phyloP scores from a whole-genome alignment of 2,797 vertebrate species.

The Myiotriccus ornatus region DNA sequence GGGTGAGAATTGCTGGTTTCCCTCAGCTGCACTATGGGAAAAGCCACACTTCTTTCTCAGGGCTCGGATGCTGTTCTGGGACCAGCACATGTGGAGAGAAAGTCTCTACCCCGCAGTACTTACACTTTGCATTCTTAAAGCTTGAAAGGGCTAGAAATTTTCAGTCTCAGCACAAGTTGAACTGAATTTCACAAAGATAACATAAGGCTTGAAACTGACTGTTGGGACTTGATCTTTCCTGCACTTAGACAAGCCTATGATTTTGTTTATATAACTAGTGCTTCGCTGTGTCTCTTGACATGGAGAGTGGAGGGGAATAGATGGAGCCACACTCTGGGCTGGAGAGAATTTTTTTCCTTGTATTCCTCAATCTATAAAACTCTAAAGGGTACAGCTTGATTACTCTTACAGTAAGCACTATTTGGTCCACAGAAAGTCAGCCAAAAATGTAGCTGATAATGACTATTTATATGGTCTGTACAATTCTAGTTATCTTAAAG shows the following conservation, averaged over 20 bases:
- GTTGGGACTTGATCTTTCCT: background rate
- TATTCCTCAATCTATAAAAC: constrained; percentile 55
- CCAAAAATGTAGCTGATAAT: constrained; percentile 69
- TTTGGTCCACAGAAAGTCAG: constrained; percentile 4
- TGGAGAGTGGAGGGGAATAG: constrained; percentile 24
- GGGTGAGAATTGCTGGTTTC: background rate
- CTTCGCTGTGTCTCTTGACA: background rate
- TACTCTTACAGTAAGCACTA: constrained; percentile 53
- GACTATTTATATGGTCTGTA: constrained; percentile 61
- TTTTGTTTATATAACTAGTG: constrained; percentile 40
- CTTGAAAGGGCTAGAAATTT: background rate
- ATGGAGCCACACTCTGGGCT: background rate
- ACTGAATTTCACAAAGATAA: constrained; percentile 12
- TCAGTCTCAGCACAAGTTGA: background rate
- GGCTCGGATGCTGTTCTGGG: background rate
- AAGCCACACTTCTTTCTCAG: background rate
- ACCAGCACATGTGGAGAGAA: background rate
- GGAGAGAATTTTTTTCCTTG: background rate
- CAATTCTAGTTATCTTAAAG: constrained; percentile 67
- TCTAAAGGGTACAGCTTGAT: constrained; percentile 45
- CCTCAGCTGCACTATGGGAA: background rate
- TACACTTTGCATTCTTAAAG: background rate
- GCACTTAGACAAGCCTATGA: background rate
- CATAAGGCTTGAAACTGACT: background rate
- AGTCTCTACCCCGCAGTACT: background rate